Evolutionary conservation across 2,797 vertebrate species (phyloP).

Genomic region (Fistularia tabacaria): DNA sequence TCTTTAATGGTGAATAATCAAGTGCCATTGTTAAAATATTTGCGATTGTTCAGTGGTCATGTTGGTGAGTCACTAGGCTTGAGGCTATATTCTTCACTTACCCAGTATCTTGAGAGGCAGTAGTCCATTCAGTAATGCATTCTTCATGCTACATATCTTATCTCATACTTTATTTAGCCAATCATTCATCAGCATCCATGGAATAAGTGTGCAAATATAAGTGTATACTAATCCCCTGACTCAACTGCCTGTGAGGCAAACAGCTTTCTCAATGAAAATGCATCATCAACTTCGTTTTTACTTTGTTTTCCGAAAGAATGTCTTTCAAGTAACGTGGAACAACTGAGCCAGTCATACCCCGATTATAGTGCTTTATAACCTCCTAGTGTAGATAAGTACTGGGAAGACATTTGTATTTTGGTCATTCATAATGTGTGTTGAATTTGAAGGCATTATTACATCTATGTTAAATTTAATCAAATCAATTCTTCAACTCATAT

Average conservation of each 20-base stretch:
- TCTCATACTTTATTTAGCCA: slow-evolving; percentile 31
- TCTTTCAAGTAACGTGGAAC: background rate
- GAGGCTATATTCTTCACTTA: slow-evolving; percentile 20
- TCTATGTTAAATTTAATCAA: background rate
- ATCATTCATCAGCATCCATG: slow-evolving; percentile 34
- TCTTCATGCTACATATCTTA: slow-evolving; percentile 30
- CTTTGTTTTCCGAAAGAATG: slow-evolving; percentile 18
- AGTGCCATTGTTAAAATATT: background rate
- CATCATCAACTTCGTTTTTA: slow-evolving; percentile 12
- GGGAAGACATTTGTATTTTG: background rate
- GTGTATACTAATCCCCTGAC: background rate
- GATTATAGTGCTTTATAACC: too few species aligned
- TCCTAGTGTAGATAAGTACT: background rate
- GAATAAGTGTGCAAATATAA: slow-evolving; percentile 18
- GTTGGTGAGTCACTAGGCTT: slow-evolving; percentile 43
- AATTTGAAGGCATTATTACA: background rate
- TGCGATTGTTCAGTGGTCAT: slow-evolving; percentile 29
- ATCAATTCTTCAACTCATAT: background rate
- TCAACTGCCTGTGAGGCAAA: slow-evolving; percentile 3
- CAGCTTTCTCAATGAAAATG: slow-evolving; percentile 12
- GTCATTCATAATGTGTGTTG: too few species aligned
- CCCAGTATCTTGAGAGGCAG: slow-evolving; percentile 16
- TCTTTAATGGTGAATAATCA: background rate
- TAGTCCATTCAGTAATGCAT: slow-evolving; percentile 32
- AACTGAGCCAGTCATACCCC: too few species aligned